These are phyloP conservation scores for Redunca redunca DNA, from an alignment of 2,113 vertebrate genomes.

Conservation along the genomic window DNA sequence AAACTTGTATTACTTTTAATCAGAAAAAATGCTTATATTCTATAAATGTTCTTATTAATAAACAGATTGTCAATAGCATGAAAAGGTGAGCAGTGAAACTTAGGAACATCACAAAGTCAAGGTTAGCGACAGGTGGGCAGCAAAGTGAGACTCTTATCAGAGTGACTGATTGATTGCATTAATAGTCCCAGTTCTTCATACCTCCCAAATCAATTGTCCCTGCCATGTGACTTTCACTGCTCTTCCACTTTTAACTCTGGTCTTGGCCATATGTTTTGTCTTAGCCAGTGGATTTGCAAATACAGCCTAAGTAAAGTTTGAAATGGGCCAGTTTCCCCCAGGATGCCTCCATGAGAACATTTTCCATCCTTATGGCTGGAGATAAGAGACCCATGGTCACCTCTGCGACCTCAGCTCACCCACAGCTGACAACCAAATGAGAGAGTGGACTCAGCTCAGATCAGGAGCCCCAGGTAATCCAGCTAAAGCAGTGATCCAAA, in stretches of 20 bases:
- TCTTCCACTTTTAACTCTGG: background rate
- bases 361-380: background rate
- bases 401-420: background rate
- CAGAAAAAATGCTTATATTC: background rate
- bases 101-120: background rate
- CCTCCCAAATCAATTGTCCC: background rate
- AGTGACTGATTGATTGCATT: background rate
- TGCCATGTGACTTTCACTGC: background rate
- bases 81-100: background rate
- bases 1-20: background rate
- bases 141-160: background rate
- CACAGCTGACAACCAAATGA: background rate
- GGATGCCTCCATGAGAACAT: background rate
- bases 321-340: background rate
- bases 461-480: background rate
- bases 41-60: background rate
- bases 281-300: background rate
- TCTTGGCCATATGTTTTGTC: background rate
- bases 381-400: background rate
- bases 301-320: background rate
- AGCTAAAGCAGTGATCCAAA: background rate
- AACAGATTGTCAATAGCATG: background rate
- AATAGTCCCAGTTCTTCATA: rapidly evolving
- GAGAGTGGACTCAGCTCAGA: background rate
- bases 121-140: background rate